Evolutionary conservation across 2,797 vertebrate genomes (phyloP).

Genomic region (Xiphophorus birchmanni): DNA sequence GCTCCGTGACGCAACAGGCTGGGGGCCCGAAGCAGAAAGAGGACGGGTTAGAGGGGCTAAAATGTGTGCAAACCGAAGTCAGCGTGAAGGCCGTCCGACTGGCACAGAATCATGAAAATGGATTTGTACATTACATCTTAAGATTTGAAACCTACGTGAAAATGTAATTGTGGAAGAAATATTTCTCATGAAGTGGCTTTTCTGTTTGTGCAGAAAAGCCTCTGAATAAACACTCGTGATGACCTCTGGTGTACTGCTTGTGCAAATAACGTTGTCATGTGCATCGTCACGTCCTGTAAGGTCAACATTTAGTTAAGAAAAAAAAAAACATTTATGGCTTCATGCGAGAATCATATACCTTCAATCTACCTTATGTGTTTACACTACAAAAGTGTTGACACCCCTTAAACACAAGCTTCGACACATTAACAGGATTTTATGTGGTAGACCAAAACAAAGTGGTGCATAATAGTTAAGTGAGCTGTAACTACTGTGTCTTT

Average conservation of each 20-base stretch:
- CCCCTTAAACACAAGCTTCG: not conserved
- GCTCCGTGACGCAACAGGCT: slow-evolving; percentile 68
- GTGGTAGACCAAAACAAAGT: not conserved
- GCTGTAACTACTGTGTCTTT: not conserved
- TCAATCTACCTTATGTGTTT: slow-evolving; percentile 17
- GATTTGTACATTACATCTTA: not conserved
- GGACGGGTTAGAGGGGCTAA: slow-evolving; percentile 23
- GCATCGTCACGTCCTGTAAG: slow-evolving; percentile 48
- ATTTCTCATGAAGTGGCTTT: not conserved
- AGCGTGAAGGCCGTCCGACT: slow-evolving; percentile 4
- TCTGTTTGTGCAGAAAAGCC: not conserved
- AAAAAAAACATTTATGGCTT: not conserved
- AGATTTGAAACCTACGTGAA: not conserved
- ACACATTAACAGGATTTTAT: not conserved
- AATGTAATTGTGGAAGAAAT: not conserved
- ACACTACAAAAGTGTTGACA: not conserved
- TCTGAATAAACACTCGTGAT: not conserved
- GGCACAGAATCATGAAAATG: not conserved
- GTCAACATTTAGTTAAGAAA: not conserved
- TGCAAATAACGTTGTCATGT: slow-evolving; percentile 44
- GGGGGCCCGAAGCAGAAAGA: slow-evolving; percentile 22
- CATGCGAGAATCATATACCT: not conserved
- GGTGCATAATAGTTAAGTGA: not conserved
- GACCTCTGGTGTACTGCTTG: slow-evolving; percentile 34
- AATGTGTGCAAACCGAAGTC: slow-evolving; percentile 56